A percentile compares a stretch with the other conserved stretches of the same genome.
Evolutionary conservation across 2,888 invertebrate species (phyloP).

Genomic region (Heliconius hortense): DNA sequence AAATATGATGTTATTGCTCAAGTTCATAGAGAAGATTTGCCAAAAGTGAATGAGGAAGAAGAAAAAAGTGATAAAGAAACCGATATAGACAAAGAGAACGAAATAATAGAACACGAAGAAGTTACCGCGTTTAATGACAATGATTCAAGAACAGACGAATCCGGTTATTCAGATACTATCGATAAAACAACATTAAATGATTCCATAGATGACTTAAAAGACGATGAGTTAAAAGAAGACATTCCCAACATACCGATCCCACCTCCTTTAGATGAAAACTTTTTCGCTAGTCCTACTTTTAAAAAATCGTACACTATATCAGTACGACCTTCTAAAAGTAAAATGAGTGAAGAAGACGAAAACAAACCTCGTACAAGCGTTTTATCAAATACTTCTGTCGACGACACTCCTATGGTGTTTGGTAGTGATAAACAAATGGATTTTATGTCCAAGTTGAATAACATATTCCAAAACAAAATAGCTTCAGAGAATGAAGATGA

Average conservation of each 20-base stretch:
- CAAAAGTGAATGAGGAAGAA: slow-evolving; percentile 68
- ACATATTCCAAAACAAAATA: slow-evolving; percentile 68
- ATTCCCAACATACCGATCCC: slow-evolving; percentile 65
- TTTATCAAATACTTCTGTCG: slow-evolving; percentile 50
- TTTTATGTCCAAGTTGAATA: slow-evolving; percentile 73
- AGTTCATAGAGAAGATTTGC: slow-evolving; percentile 81
- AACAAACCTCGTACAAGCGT: slow-evolving; percentile 49
- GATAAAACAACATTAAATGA: slow-evolving; percentile 62
- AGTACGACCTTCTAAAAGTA: slow-evolving; percentile 45
- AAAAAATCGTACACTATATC: slow-evolving; percentile 55
- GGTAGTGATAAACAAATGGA: slow-evolving; percentile 57
- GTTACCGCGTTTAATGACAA: slow-evolving; percentile 68
- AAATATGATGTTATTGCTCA: slow-evolving; percentile 82
- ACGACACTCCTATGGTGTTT: slow-evolving; percentile 53
- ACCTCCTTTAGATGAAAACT: slow-evolving; percentile 70
- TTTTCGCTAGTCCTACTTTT: slow-evolving; percentile 54
- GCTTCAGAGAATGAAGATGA: slow-evolving; percentile 54
- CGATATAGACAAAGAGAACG: slow-evolving; percentile 38
- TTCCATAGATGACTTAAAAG: slow-evolving; percentile 57
- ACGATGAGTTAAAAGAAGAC: slow-evolving; percentile 53
- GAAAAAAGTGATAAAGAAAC: slow-evolving; percentile 56
- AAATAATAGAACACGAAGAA: slow-evolving; percentile 55
- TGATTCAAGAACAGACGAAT: slow-evolving; percentile 74
- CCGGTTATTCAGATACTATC: slow-evolving; percentile 74
- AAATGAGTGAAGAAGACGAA: slow-evolving; percentile 45